Percentiles rank a stretch among this genome's conserved stretches.
These are phyloP conservation scores for Colletes gigas DNA, from an alignment of 1,140 invertebrate genomes.

Conservation along the genomic window DNA sequence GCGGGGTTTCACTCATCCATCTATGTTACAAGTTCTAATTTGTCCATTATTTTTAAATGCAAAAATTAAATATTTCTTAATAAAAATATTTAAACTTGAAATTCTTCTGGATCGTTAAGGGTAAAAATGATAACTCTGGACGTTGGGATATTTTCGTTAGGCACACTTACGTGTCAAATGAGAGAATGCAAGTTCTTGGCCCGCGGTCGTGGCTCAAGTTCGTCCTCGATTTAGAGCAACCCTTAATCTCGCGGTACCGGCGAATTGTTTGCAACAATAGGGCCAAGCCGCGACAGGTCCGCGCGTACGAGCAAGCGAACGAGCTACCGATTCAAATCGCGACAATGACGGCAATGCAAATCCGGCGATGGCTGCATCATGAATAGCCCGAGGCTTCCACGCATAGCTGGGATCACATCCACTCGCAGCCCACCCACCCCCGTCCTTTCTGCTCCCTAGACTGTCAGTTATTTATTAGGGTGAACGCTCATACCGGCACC, in stretches of 20 bases:
- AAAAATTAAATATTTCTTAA: too few species aligned
- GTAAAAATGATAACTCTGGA: too few species aligned
- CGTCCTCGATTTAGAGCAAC: slow-evolving; percentile 11
- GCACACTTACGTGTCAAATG: too few species aligned
- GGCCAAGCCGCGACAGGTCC: slow-evolving; percentile 3
- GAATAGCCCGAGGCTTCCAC: slow-evolving; percentile 46
- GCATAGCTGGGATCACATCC: slow-evolving; percentile 43
- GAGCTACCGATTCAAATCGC: slow-evolving; percentile 55
- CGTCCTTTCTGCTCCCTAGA: not conserved
- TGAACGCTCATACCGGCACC: slow-evolving; percentile 31
- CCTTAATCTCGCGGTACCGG: slow-evolving; percentile 19
- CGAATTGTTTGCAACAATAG: slow-evolving; percentile 59
- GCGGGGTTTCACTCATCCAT: too few species aligned
- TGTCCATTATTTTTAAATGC: too few species aligned
- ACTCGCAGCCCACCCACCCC: not conserved
- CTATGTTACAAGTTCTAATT: too few species aligned
- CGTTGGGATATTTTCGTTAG: too few species aligned
- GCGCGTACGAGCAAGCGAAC: not conserved
- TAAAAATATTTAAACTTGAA: too few species aligned
- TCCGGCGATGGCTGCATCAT: slow-evolving; percentile 37
- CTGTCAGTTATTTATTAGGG: slow-evolving; percentile 64
- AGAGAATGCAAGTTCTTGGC: too few species aligned
- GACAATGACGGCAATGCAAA: slow-evolving; percentile 62
- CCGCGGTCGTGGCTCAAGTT: not conserved
- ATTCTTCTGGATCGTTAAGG: too few species aligned